Base-by-base conservation (phyloP, 1,140 invertebrate genomes). In the Agrilus planipennis region DNA sequence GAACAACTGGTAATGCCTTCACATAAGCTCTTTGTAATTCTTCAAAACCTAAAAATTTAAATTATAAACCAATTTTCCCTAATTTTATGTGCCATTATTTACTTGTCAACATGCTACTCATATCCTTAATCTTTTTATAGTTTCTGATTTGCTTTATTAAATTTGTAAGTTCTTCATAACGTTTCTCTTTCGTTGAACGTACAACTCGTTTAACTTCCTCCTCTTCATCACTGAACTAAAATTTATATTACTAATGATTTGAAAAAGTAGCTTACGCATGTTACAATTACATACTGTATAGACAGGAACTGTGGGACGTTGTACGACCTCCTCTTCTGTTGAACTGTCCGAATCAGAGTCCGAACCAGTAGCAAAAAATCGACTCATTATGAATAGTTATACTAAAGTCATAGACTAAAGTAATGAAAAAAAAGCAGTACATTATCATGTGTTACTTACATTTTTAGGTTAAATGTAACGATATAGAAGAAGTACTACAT, bases 91-190 rank as follows among this genome's bases (percentile, higher is more conserved):
- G 5, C 10, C 10, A 19, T 39, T 44, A 69, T 68, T 65, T 69
- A 84, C 90, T 89, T 49, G 79, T 79, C 12, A 97, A 65, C 54
- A 97, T 81, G 54, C 88, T 94, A 20, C 88, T 82, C 75, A 98
- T 91, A 63, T 99, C 96, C 63, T 95, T 97, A 51, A 96, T 99
- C 62, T 99, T 99, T 60, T 92, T 91, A 54, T 85, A 88, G 64
- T 99, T 99, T 45, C 83, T 74, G 34, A 97, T 81, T 38, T 83
- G 80, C 60, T 93, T 93, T 41, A 99, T 96, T 19, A 92, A 78
- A 49, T 83, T 84, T 28, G 82, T 82, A 3, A 99, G 68, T 52
- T 98, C 93, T 60, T 96, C 93, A 75, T 91, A 99, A 47, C 91
- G 75, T 63, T 99, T 98, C 54, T 98, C 95, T 63, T 96, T 96